Evolutionary conservation across 2,888 invertebrate genomes (phyloP).

Genomic region (Caenorhabditis sinica): DNA sequence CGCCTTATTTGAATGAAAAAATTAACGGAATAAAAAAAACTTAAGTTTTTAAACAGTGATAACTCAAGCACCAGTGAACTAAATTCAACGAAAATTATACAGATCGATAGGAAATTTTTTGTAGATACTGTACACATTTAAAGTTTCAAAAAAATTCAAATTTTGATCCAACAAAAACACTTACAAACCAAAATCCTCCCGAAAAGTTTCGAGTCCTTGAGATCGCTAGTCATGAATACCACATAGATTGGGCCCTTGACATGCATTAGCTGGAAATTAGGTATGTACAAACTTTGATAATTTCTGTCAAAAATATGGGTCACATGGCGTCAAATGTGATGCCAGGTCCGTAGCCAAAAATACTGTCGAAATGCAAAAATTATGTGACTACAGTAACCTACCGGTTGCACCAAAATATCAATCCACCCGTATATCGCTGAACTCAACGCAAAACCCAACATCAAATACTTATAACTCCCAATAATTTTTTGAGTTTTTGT

Average conservation of each 20-base stretch:
- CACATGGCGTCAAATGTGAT: too few species aligned
- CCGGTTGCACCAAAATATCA: constrained; percentile 2
- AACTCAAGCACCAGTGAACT: too few species aligned
- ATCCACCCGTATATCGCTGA: not conserved
- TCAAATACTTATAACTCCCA: constrained; percentile 15
- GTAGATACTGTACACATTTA: too few species aligned
- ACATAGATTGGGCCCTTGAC: constrained; percentile 16
- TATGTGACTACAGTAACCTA: not conserved
- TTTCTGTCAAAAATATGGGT: not conserved
- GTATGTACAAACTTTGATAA: not conserved
- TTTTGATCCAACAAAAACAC: not conserved
- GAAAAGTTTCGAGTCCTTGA: not conserved
- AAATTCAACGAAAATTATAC: too few species aligned
- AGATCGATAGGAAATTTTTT: too few species aligned
- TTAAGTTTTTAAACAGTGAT: too few species aligned
- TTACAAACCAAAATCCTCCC: constrained; percentile 11
- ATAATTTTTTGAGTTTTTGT: constrained; percentile 9
- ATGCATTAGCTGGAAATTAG: constrained; percentile 9
- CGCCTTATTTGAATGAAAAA: too few species aligned
- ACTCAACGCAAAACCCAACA: not conserved
- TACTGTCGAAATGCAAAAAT: not conserved
- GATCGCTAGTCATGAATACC: constrained; percentile 2
- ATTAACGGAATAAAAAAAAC: too few species aligned
- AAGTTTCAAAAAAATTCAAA: too few species aligned
- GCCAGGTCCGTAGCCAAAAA: too few species aligned